Evolutionary conservation across 2,888 invertebrate species (phyloP).

Genomic region (Apamea epomidion): DNA sequence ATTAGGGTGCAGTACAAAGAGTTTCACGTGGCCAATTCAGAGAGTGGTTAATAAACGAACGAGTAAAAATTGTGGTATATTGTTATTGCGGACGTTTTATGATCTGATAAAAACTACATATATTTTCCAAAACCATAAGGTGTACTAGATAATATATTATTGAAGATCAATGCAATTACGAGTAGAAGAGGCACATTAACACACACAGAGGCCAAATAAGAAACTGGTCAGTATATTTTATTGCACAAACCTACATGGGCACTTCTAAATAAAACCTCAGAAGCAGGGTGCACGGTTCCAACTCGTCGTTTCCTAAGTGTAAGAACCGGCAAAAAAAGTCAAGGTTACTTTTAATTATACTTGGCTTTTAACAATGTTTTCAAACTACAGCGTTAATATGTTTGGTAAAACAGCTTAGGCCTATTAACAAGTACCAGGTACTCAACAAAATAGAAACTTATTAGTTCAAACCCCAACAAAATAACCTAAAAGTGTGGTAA

Average conservation of each 20-base stretch:
- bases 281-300: background rate
- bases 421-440: background rate
- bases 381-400: background rate
- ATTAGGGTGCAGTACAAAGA: background rate
- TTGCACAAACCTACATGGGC: background rate
- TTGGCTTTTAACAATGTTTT: background rate
- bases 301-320: background rate
- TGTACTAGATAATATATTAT: too few relatives aligned
- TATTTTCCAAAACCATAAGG: background rate
- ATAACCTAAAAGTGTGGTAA: slow-evolving; percentile 16
- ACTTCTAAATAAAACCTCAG: background rate
- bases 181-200: background rate
- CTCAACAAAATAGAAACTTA: background rate
- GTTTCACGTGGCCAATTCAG: background rate
- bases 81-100: background rate
- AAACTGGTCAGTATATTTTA: background rate
- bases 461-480: background rate
- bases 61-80: background rate
- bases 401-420: too few relatives aligned
- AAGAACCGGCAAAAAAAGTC: background rate
- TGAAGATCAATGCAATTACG: slow-evolving; percentile 5
- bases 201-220: background rate
- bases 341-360: background rate
- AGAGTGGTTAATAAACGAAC: background rate
- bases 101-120: background rate